phyloP scores from a whole-genome alignment of 2,797 vertebrate genomes.

The Lepilemur septentrionalis region DNA sequence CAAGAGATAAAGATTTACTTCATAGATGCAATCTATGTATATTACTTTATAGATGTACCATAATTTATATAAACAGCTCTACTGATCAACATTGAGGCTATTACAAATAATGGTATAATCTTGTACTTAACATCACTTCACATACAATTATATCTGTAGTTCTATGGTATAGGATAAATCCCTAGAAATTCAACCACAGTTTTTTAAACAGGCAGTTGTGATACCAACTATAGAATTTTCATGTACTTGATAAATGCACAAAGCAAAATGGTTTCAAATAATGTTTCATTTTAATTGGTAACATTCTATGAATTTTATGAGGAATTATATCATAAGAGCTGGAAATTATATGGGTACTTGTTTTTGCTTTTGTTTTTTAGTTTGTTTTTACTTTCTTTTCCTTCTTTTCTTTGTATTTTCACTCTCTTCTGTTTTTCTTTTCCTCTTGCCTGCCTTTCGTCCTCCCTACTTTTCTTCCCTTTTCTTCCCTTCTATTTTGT shows the following conservation, averaged over 20 bases:
- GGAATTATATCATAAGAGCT: not conserved
- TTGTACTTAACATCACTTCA: not conserved
- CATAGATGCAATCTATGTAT: not conserved
- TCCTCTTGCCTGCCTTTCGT: not conserved
- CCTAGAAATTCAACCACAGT: not conserved
- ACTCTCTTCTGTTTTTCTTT: not conserved
- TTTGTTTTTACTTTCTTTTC: not conserved
- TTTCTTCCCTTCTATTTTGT: not conserved
- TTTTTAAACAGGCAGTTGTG: not conserved
- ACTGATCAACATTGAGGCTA: not conserved
- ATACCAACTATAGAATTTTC: not conserved
- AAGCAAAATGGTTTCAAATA: constrained; percentile 28
- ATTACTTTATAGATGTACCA: not conserved
- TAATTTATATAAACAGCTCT: not conserved
- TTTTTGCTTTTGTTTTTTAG: not conserved
- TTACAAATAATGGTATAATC: not conserved
- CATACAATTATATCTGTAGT: not conserved
- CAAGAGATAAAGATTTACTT: not conserved
- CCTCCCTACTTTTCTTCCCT: not conserved
- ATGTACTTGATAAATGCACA: not conserved
- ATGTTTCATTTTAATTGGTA: constrained; percentile 14
- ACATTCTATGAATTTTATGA: not conserved
- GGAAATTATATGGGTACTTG: not conserved
- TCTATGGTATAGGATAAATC: not conserved
- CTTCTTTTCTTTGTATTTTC: not conserved